phyloP scores from a whole-genome alignment of 2,113 vertebrate species.

The Neoarius graeffei region DNA sequence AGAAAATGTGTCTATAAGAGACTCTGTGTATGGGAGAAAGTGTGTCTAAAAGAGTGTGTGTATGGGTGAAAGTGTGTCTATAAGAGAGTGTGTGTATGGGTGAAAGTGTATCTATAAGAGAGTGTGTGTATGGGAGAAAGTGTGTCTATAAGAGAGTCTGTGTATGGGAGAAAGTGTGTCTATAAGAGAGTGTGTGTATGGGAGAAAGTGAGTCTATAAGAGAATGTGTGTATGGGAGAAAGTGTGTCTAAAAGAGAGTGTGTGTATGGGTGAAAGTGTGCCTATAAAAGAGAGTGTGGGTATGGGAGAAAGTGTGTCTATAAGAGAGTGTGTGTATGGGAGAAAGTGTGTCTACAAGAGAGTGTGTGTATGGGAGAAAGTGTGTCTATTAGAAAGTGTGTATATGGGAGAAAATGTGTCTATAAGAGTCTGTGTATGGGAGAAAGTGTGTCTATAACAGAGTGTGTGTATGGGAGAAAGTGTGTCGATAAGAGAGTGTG shows the following conservation, averaged over 20 bases:
- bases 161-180: too few species aligned
- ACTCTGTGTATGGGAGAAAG: background rate
- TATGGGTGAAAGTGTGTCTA: background rate
- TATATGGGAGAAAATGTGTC: too few species aligned
- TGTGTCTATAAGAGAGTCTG: too few species aligned
- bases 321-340: background rate
- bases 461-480: too few species aligned
- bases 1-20: background rate
- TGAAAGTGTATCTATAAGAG: background rate
- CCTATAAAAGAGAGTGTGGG: background rate
- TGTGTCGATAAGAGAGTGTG: too few species aligned
- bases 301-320: background rate
- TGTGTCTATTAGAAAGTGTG: too few species aligned
- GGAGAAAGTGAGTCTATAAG: too few species aligned
- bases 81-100: background rate
- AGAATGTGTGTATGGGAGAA: background rate
- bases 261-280: background rate
- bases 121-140: background rate
- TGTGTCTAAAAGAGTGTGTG: background rate
- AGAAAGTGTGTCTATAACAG: too few species aligned
- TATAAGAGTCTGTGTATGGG: too few species aligned
- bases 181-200: too few species aligned
- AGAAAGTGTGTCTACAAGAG: background rate
- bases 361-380: too few species aligned
- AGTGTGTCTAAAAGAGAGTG: background rate